Evolutionary conservation across 2,113 vertebrate species (phyloP).

Genomic region (Vulpes vulpes): DNA sequence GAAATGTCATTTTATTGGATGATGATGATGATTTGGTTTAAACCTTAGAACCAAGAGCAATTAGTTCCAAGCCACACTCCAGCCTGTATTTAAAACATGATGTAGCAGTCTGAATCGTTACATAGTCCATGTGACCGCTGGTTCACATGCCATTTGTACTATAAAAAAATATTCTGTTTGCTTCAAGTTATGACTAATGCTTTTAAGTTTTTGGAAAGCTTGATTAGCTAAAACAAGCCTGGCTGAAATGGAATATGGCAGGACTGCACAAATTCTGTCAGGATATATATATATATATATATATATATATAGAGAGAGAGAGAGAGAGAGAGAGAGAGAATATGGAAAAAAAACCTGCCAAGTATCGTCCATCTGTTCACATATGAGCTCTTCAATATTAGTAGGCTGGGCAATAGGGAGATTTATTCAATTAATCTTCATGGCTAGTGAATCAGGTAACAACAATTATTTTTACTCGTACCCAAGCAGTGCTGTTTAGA

Average conservation of each 20-base stretch:
- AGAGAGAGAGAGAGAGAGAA: too few species aligned
- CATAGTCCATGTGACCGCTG: not conserved
- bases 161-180: conserved; percentile 39
- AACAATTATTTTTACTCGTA: conserved; percentile 50
- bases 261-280: conserved; percentile 30
- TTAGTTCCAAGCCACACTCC: not conserved
- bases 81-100: not conserved
- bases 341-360: conserved; percentile 50
- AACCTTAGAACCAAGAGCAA: not conserved
- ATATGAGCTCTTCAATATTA: conserved; percentile 53
- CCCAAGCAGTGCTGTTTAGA: conserved; percentile 50
- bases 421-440: conserved; percentile 64
- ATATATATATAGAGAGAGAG: too few species aligned
- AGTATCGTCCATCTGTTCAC: conserved; percentile 54
- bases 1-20: not conserved
- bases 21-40: not conserved
- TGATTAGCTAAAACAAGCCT: conserved; percentile 66
- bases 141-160: not conserved
- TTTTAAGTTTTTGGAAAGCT: conserved; percentile 70
- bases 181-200: conserved; percentile 43
- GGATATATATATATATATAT: not conserved
- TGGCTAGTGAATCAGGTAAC: not conserved
- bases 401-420: not conserved
- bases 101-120: not conserved
- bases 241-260: conserved; percentile 66